Percentiles rank a stretch among this genome's conserved stretches.
Evolutionary conservation across 2,888 invertebrate species (phyloP).

Genomic region (Dicranocentrus wangi): DNA sequence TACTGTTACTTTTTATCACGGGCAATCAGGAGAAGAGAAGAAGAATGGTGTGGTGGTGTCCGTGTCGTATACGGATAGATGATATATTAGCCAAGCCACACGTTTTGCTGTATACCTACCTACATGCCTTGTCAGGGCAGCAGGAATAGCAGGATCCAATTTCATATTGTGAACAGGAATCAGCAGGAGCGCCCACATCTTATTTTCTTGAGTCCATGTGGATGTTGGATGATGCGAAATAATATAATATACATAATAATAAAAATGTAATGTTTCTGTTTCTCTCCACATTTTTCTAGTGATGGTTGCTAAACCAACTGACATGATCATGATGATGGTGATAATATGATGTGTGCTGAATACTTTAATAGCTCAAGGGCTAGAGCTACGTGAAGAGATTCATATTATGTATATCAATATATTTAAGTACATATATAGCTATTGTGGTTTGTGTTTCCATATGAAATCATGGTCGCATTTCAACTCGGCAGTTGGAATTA

Average conservation of each 20-base stretch:
- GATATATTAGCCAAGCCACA: no score
- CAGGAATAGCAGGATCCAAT: conserved; percentile 32
- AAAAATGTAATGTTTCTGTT: no score
- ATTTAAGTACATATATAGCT: neutral
- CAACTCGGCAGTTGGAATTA: conserved; percentile 31
- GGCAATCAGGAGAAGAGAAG: no score
- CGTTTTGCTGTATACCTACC: no score
- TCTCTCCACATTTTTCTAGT: no score
- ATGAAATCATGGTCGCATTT: neutral
- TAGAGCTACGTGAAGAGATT: conserved; percentile 39
- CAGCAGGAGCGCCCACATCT: conserved; percentile 59
- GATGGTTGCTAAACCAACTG: no score
- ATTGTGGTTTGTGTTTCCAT: neutral
- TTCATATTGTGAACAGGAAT: conserved; percentile 35
- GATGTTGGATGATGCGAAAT: conserved; percentile 1
- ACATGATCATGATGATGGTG: no score
- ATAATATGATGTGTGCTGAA: conserved; percentile 43
- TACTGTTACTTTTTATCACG: no score
- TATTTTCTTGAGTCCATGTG: conserved; percentile 2
- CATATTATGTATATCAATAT: neutral
- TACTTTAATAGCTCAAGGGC: conserved; percentile 54
- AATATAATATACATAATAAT: conserved; percentile 36
- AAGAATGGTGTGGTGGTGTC: no score
- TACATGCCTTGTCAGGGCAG: no score
- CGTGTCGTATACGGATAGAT: no score